Evolutionary conservation across 30 jellyfish, hydroid and myxozoan genomes (phyloP), one percentile per base, ranked within the genome.

Genomic region (Catostylus mosaicus): DNA sequence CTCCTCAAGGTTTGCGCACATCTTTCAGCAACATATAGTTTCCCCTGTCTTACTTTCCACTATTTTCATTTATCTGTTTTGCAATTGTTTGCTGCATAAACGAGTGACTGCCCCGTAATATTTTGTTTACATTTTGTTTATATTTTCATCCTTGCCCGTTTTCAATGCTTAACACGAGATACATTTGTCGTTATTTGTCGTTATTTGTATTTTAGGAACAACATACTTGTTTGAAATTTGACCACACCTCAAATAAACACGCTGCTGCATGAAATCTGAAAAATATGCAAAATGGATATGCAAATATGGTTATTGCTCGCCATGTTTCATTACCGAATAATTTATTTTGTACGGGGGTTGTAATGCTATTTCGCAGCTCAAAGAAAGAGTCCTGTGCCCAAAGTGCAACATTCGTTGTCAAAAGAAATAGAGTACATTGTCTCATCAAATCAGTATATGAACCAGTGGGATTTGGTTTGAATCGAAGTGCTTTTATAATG

Each of bases 331-430:
- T 86, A 2, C 98, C 98, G 48, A 75, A 92, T 18, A 85, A 88
- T 57, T 67, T 85, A 16, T 67, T 86, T 69, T 92, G 98, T 26
- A 92, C 92, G 6, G 98, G 98, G 2, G 98, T 78, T 14, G 98
- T 92, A 18, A 85, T 68, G 30, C 91, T 57, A 63, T 56, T 92
- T 1, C 98, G 96, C 51, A 92, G 70, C 60, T 92, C 98, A 73
- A 75, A 92, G 77, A 92, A 92, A 1, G 98, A 92, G 77, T 92
- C 98, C 76, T 92, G 98, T 24, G 95, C 92, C 98, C 98, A 92
- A 36, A 92, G 78, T 8, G 98, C 98, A 50, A 92, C 22, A 73
- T 92, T 92, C 30, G 98, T 86, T 31, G 98, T 86, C 20, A 92
- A 47, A 31, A 92, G 78, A 82, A 92, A 92, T 34, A 92, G 82